phyloP scores from a whole-genome alignment of 2,113 vertebrate genomes.

The Psilopsiagon aurifrons region DNA sequence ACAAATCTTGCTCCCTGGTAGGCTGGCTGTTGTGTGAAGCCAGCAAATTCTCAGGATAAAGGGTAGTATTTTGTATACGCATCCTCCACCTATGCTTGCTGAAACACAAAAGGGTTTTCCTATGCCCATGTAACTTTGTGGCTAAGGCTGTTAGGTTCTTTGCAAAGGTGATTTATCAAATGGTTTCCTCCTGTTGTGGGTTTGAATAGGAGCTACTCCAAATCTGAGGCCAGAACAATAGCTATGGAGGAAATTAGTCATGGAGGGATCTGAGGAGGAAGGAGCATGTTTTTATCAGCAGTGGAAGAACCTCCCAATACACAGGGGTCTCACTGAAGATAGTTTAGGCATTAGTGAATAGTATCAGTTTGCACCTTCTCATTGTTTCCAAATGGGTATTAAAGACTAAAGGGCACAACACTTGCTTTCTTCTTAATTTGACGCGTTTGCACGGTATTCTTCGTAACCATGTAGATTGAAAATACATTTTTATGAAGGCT shows the following conservation, averaged over 20 bases:
- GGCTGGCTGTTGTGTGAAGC: neutral
- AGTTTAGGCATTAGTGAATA: neutral
- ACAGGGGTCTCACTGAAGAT: neutral
- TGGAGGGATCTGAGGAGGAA: conserved; percentile 45
- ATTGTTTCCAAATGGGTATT: neutral
- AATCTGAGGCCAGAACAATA: conserved; percentile 60
- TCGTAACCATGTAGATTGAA: neutral
- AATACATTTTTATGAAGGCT: neutral
- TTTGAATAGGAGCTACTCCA: conserved; percentile 44
- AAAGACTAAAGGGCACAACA: neutral
- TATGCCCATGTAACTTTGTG: neutral
- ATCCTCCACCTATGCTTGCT: neutral
- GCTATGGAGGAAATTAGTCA: conserved; percentile 57
- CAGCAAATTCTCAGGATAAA: neutral
- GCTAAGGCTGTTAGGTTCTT: neutral
- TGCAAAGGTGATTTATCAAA: conserved; percentile 40
- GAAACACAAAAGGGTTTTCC: neutral
- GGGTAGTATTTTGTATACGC: neutral
- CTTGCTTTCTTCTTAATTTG: neutral
- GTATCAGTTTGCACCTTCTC: neutral
- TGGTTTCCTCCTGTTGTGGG: conserved; percentile 45
- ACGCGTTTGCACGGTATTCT: neutral
- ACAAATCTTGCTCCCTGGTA: neutral
- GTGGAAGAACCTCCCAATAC: conserved; percentile 26
- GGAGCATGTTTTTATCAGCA: conserved; percentile 38